Evolutionary conservation across 2,113 vertebrate species (phyloP), one percentile per base, ranked within the genome.

Genomic region (Nyctibius bracteatus): DNA sequence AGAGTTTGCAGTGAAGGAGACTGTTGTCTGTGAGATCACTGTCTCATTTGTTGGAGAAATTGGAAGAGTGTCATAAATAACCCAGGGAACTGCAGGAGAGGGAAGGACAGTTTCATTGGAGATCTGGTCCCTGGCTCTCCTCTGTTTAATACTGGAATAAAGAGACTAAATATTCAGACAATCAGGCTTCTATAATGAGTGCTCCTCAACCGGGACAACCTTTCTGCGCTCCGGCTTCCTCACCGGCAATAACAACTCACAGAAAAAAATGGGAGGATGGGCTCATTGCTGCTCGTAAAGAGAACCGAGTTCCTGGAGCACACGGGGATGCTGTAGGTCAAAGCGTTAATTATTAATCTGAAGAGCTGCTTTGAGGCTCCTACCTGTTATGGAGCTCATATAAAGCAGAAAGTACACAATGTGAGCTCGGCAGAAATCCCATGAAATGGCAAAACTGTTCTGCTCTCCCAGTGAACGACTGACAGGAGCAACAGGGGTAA

Each of bases 341-440:
- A 46, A 70, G 24, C 13, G 59, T 94, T 97, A 80, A 96, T 92
- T 88, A 95, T 78, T 88, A 90, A 94, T 82, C 79, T 44, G 35
- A 68, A 92, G 75, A 90, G 67, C 54, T 4, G 18, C 82, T 78
- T 5, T 67, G 63, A 92, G 35, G 35, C 63, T 90, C 43, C 80
- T 79, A 78, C 86, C 88, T 90, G 59, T 39, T 94, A 22, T 16
- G 54, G 4, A 79, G 81, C 75, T 88, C 75, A 41, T 58, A 73
- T 19, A 30, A 86, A 92, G 51, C 71, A 79, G 39, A 73, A 91
- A 85, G 46, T 37, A 49, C 71, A 86, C 74, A 79, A 35, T 12
- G 47, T 12, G 22, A 75, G 62, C 70, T 84, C 70, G 81, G 44
- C 24, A 70, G 82, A 68, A 75, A 67, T 19, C 25, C 14, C 44